Conservation (phyloP, 2,797 vertebrate genomes). For the Nasua narica region DNA sequence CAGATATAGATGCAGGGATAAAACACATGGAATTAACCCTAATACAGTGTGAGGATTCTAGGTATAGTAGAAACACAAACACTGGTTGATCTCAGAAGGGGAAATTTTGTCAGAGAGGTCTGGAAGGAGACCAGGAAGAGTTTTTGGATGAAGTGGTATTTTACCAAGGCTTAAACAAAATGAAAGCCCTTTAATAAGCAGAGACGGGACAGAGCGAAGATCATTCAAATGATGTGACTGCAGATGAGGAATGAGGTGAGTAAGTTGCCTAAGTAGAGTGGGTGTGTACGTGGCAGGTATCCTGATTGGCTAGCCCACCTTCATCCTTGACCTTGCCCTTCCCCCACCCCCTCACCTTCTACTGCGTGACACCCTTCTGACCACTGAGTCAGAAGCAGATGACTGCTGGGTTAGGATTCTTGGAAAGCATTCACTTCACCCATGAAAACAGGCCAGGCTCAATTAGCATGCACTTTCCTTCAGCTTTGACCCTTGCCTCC, state of each 20-base stretch:
- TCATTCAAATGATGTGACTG: background rate
- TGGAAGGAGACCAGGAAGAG: background rate
- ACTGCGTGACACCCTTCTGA: background rate
- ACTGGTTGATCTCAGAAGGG: background rate
- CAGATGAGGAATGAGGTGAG: background rate
- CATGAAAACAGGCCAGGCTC: background rate
- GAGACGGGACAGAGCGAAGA: background rate
- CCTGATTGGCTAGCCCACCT: background rate
- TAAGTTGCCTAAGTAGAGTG: background rate
- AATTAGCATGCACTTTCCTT: background rate
- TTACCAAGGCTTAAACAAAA: background rate
- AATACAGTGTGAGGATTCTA: background rate
- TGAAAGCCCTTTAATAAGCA: background rate
- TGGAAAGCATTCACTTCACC: background rate
- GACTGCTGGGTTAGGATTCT: background rate
- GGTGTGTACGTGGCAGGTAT: background rate
- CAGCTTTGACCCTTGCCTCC: background rate
- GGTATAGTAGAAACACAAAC: background rate
- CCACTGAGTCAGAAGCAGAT: background rate
- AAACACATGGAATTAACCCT: background rate
- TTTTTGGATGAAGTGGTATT: background rate
- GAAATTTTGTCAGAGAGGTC: background rate
- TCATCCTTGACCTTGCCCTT: background rate
- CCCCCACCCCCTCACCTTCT: background rate
- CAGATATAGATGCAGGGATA: background rate